A percentile compares a stretch with the other conserved stretches of the same genome.
phyloP scores from a whole-genome alignment of 2,888 invertebrate genomes.

The Gerris lacustris region DNA sequence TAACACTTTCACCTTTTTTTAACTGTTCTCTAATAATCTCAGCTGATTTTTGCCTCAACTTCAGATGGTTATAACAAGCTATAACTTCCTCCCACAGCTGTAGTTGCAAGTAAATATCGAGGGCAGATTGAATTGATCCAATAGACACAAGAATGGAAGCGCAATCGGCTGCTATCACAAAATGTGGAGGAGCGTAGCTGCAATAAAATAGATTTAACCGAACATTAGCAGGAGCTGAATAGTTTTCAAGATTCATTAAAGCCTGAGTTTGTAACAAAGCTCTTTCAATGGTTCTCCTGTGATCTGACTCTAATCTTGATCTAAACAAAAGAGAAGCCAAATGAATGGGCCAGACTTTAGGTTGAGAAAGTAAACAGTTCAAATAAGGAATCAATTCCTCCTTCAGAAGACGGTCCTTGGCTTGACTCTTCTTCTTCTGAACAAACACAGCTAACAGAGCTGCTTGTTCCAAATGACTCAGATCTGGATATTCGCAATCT shows the following conservation, averaged over 20 bases:
- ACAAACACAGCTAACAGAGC: constrained; percentile 62
- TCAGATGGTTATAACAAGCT: constrained; percentile 72
- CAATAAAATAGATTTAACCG: constrained; percentile 54
- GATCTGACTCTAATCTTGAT: constrained; percentile 61
- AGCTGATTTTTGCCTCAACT: constrained; percentile 79
- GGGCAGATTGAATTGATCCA: constrained; percentile 71
- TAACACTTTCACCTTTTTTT: constrained; percentile 63
- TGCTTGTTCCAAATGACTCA: constrained; percentile 65
- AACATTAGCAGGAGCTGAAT: constrained; percentile 34
- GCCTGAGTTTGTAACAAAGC: constrained; percentile 46
- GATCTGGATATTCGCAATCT: constrained; percentile 39
- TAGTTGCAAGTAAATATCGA: constrained; percentile 62
- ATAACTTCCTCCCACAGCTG: constrained; percentile 88
- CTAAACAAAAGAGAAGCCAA: constrained; percentile 61
- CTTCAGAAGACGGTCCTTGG: constrained; percentile 61
- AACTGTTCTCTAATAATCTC: constrained; percentile 73
- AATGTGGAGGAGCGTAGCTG: constrained; percentile 56
- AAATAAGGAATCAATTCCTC: constrained; percentile 77
- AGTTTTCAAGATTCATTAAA: constrained; percentile 21
- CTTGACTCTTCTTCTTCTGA: constrained; percentile 59
- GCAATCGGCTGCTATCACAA: constrained; percentile 63
- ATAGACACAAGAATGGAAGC: constrained; percentile 67
- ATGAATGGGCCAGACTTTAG: constrained; percentile 63
- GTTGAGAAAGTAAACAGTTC: constrained; percentile 47
- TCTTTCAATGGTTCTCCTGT: constrained; percentile 73